A percentile compares a stretch with the other conserved stretches of the same genome.
These are phyloP conservation scores for Antigone vipio DNA, from an alignment of 2,113 vertebrate species.

Conservation along the genomic window DNA sequence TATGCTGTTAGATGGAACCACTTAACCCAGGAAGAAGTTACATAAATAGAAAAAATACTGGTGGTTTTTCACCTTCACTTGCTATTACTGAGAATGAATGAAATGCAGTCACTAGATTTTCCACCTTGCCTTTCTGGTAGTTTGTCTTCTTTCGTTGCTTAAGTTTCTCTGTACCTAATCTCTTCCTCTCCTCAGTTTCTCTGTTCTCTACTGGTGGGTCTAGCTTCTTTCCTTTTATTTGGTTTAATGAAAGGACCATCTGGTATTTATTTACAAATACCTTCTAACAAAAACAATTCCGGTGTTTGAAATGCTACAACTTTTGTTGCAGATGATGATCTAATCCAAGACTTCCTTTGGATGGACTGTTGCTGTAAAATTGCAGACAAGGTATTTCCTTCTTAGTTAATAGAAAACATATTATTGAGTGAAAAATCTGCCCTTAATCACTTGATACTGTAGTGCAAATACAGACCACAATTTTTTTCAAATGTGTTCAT, in stretches of 20 bases:
- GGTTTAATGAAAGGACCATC: background rate
- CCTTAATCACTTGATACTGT: background rate
- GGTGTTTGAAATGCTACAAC: constrained; percentile 40
- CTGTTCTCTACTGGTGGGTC: background rate
- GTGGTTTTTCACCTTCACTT: background rate
- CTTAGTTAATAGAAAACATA: background rate
- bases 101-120: background rate
- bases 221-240: background rate
- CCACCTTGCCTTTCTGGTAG: background rate
- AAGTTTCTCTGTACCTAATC: background rate
- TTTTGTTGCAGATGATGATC: constrained; percentile 85
- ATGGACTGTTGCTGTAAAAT: constrained; percentile 94
- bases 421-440: background rate
- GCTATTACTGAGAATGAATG: background rate
- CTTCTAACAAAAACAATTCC: background rate
- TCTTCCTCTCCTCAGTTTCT: background rate
- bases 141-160: background rate
- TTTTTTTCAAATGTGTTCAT: background rate
- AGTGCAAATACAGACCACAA: background rate
- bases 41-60: background rate
- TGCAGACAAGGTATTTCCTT: constrained; percentile 83
- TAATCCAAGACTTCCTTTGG: constrained; percentile 93
- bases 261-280: constrained; percentile 4
- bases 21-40: background rate
- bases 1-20: background rate